Conservation (phyloP, 2,797 vertebrate genomes). For the Pseudochirops cupreus region DNA sequence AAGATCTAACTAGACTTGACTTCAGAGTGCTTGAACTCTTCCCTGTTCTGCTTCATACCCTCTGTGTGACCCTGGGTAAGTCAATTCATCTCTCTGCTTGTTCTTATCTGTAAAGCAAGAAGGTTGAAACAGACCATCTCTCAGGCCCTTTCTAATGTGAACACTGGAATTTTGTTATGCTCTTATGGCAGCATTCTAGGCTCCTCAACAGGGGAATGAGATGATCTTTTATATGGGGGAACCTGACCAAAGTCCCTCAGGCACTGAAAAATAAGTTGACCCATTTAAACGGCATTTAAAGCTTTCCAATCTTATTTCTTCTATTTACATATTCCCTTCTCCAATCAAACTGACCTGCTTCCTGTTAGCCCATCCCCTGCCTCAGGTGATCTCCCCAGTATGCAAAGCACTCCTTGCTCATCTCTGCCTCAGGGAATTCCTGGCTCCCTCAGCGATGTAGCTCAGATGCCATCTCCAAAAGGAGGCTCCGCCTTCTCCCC, state of each 20-base stretch:
- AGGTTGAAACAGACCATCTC: not conserved
- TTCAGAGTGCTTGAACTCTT: not conserved
- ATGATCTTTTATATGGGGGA: not conserved
- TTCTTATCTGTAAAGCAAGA: not conserved
- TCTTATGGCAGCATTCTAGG: not conserved
- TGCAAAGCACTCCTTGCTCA: not conserved
- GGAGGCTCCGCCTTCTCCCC: not conserved
- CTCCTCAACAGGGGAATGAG: not conserved
- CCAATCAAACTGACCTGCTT: not conserved
- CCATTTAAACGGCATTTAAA: not conserved
- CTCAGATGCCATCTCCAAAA: not conserved
- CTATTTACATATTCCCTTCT: not conserved
- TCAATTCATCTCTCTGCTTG: not conserved
- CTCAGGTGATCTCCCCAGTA: not conserved
- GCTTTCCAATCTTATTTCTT: not conserved
- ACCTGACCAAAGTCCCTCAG: not conserved
- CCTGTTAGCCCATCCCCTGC: not conserved
- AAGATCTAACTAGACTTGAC: not conserved
- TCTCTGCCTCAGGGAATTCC: not conserved
- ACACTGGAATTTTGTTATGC: not conserved
- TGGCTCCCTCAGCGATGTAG: not conserved
- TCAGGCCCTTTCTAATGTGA: not conserved
- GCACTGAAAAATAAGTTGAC: not conserved
- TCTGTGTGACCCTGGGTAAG: not conserved
- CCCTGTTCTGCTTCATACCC: not conserved